A percentile compares a stretch with the other conserved stretches of the same genome.
Evolutionary conservation across 2,797 vertebrate species (phyloP).

Genomic region (Urosaurus nigricauda): DNA sequence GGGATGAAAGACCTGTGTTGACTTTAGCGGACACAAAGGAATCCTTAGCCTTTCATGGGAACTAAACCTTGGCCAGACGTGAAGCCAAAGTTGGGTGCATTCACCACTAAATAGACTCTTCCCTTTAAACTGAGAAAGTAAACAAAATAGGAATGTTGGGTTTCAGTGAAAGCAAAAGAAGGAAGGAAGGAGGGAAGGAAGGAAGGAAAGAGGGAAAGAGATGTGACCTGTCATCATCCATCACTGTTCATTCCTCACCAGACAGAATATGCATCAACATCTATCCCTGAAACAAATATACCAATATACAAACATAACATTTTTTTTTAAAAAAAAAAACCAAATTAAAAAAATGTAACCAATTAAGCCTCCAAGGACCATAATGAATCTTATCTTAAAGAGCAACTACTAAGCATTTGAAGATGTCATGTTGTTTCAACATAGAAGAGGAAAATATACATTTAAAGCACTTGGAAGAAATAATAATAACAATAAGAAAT

Average conservation of each 20-base stretch:
- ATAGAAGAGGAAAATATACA: not conserved
- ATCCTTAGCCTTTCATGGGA: constrained; percentile 94
- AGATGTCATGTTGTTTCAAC: not conserved
- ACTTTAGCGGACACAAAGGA: constrained; percentile 95
- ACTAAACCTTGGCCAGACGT: constrained; percentile 84
- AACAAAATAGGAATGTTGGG: constrained; percentile 92
- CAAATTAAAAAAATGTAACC: not conserved
- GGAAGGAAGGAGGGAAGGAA: not conserved
- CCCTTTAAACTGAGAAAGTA: constrained; percentile 89
- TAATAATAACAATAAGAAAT: not conserved
- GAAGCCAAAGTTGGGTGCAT: constrained; percentile 85
- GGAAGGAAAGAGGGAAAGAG: constrained; percentile 57
- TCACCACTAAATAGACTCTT: constrained; percentile 87
- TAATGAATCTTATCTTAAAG: not conserved
- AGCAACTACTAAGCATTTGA: not conserved
- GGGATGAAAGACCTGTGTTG: constrained; percentile 91
- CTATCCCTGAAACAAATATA: no score
- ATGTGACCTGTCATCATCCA: constrained; percentile 76
- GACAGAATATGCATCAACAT: not conserved
- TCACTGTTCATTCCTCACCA: constrained; percentile 68
- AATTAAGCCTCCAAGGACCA: not conserved
- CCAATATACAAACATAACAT: not conserved
- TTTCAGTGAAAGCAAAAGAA: constrained; percentile 64
- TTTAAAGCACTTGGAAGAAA: not conserved
- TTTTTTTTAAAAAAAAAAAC: not conserved